Evolutionary conservation across 2,888 invertebrate genomes (phyloP).

Genomic region (Drosophila colorata): DNA sequence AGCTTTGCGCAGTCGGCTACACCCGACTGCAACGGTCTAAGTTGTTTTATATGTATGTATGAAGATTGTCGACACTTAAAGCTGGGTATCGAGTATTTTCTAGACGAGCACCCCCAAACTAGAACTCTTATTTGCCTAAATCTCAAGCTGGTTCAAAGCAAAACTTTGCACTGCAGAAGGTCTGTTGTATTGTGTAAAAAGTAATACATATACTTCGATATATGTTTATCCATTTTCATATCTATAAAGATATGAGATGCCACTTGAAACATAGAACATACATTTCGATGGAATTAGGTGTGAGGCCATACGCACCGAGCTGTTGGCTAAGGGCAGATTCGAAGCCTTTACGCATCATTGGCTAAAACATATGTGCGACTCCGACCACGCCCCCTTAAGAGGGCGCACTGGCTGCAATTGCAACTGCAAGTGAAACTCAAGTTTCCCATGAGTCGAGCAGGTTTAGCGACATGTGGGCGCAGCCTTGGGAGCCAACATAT

Average conservation of each 20-base stretch:
- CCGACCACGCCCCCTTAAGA: constrained; percentile 6
- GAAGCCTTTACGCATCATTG: constrained; percentile 45
- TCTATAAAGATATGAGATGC: constrained; percentile 3
- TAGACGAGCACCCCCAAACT: too few species aligned
- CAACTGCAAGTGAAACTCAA: constrained; percentile 30
- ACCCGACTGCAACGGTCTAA: too few species aligned
- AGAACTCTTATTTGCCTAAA: too few species aligned
- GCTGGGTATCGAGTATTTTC: too few species aligned
- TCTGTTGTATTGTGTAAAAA: too few species aligned
- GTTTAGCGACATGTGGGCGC: constrained; percentile 32
- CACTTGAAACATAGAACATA: background rate
- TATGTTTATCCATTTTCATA: background rate
- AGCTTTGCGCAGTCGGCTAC: too few species aligned
- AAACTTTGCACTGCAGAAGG: too few species aligned
- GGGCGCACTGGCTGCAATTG: constrained; percentile 32
- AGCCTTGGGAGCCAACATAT: constrained; percentile 33
- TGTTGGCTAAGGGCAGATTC: constrained; percentile 24
- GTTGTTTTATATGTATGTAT: too few species aligned
- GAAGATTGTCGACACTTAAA: too few species aligned
- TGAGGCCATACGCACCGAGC: background rate
- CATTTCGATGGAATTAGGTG: constrained; percentile 1
- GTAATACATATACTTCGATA: too few species aligned
- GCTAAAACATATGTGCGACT: constrained; percentile 38
- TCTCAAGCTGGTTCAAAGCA: too few species aligned
- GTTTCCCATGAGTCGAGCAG: constrained; percentile 52